These are phyloP conservation scores for Taurulus bubalis DNA, from an alignment of 2,113 vertebrate genomes.

Conservation along the genomic window DNA sequence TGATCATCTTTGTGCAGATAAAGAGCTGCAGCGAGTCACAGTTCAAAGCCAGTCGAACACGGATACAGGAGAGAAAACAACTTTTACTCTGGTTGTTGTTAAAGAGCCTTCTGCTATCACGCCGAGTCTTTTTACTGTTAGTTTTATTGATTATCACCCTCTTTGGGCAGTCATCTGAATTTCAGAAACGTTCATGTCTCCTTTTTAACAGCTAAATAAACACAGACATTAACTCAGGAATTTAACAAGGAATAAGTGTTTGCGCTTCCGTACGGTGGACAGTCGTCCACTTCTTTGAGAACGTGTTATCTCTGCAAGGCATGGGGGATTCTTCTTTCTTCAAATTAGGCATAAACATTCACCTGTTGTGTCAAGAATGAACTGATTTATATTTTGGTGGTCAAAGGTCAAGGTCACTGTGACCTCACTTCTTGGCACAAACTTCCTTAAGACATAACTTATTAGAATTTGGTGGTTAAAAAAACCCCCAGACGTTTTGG, in stretches of 20 bases:
- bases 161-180: neutral
- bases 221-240: no score
- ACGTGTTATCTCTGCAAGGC: neutral
- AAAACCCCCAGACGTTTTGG: no score
- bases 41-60: neutral
- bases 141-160: neutral
- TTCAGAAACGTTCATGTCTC: neutral
- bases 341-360: neutral
- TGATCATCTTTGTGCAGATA: slow-evolving; percentile 15
- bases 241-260: neutral
- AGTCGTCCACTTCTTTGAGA: neutral
- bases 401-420: neutral
- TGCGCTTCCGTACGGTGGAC: neutral
- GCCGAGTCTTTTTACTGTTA: neutral
- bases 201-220: neutral
- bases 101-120: neutral
- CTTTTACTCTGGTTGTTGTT: neutral
- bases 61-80: neutral
- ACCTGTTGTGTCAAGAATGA: neutral
- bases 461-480: neutral
- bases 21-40: slow-evolving; percentile 9
- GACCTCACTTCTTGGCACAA: neutral
- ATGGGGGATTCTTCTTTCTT: neutral
- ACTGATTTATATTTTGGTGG: neutral
- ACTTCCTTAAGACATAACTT: no score